Conservation (phyloP, 2,888 invertebrate genomes). For the Drosophila kuntzei region DNA sequence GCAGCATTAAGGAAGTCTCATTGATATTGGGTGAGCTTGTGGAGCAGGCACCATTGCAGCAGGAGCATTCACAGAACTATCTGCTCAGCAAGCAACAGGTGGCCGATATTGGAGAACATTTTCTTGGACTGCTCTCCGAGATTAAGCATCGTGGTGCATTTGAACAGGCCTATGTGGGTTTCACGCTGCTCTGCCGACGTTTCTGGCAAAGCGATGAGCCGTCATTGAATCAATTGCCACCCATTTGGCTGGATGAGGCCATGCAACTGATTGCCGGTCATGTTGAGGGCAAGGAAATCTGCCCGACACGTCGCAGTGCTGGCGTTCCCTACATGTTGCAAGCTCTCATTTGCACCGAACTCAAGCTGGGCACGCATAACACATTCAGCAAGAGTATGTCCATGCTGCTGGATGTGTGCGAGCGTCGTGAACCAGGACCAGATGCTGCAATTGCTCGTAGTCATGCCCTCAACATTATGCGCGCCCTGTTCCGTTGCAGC, state of each 20-base stretch:
- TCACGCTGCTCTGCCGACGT: conserved; percentile 90
- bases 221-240: conserved; percentile 87
- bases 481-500: conserved; percentile 92
- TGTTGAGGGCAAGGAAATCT: conserved; percentile 85
- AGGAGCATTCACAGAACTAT: conserved; percentile 42
- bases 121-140: conserved; percentile 89
- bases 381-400: conserved; percentile 88
- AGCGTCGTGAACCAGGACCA: neutral
- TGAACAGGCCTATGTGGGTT: conserved; percentile 97
- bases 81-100: conserved; percentile 85
- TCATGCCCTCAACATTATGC: conserved; percentile 94
- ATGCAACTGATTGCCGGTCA: conserved; percentile 86
- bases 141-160: conserved; percentile 99
- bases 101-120: conserved; percentile 88
- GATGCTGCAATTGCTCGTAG: conserved; percentile 86
- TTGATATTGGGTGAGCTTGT: conserved; percentile 89
- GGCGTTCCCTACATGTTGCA: conserved; percentile 96
- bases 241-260: conserved; percentile 88
- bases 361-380: conserved; percentile 87
- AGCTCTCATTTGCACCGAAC: conserved; percentile 92
- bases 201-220: conserved; percentile 86
- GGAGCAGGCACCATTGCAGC: conserved; percentile 86
- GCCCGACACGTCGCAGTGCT: conserved; percentile 95
- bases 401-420: conserved; percentile 86
- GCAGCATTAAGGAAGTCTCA: conserved; percentile 95